These are phyloP conservation scores for Cephus pygmeus DNA, from an alignment of 2,888 invertebrate species.

Conservation along the genomic window DNA sequence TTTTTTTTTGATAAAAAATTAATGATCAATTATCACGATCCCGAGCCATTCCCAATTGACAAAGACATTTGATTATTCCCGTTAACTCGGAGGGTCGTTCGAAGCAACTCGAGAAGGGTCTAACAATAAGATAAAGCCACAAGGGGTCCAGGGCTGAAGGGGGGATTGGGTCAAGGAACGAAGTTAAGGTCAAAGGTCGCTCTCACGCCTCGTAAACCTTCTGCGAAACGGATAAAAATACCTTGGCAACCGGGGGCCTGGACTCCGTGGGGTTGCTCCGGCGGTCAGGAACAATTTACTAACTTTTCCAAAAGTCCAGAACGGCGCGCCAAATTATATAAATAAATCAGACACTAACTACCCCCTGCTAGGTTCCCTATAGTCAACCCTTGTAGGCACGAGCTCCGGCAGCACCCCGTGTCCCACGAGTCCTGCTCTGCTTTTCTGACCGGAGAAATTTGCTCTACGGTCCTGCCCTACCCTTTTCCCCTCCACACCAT, in stretches of 20 bases:
- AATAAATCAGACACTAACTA: constrained; percentile 50
- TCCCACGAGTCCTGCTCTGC: neutral
- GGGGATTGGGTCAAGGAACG: neutral
- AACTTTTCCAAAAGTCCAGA: constrained; percentile 33
- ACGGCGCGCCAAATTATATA: constrained; percentile 42
- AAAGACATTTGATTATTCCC: neutral
- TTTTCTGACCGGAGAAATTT: neutral
- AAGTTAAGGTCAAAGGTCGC: neutral
- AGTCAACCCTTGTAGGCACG: neutral
- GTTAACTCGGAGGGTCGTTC: neutral
- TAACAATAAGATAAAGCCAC: neutral
- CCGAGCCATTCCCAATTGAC: neutral
- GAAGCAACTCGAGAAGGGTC: neutral
- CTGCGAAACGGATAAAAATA: neutral
- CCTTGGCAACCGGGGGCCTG: neutral
- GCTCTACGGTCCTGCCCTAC: neutral
- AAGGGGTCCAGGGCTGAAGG: neutral
- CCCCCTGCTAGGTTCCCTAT: constrained; percentile 13
- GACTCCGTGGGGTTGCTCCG: neutral
- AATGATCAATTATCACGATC: neutral
- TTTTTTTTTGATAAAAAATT: neutral
- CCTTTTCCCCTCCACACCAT: neutral
- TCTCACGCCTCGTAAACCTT: neutral
- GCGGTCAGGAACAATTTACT: constrained; percentile 39
- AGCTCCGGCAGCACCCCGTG: neutral